Percentiles rank a stretch among this genome's conserved stretches.
Evolutionary conservation across 2,797 vertebrate species (phyloP).

Genomic region (Echeneis naucrates): DNA sequence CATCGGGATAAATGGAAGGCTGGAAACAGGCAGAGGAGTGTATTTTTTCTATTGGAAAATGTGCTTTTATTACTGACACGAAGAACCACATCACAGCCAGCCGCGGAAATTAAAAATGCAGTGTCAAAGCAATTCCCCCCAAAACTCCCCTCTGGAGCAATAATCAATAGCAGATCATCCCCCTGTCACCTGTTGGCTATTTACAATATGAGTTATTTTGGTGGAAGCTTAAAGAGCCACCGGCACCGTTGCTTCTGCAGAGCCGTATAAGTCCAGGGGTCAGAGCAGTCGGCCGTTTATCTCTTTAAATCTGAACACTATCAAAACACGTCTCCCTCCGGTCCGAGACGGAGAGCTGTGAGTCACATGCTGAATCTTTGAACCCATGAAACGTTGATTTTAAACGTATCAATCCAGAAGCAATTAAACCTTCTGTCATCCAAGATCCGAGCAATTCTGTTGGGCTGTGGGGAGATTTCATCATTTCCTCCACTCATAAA

Average conservation of each 20-base stretch:
- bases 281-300: slow-evolving; percentile 14
- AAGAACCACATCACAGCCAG: slow-evolving; percentile 40
- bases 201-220: slow-evolving; percentile 46
- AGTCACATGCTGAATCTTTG: slow-evolving; percentile 10
- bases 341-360: neutral
- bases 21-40: slow-evolving; percentile 42
- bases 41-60: slow-evolving; percentile 59
- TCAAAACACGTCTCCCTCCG: slow-evolving; percentile 14
- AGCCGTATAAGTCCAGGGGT: slow-evolving; percentile 20
- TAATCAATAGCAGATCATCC: slow-evolving; percentile 51
- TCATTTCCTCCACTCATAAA: slow-evolving; percentile 13
- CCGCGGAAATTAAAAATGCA: slow-evolving; percentile 62
- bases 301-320: slow-evolving; percentile 10
- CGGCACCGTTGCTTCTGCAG: slow-evolving; percentile 2
- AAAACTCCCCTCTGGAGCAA: slow-evolving; percentile 34
- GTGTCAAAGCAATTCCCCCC: slow-evolving; percentile 27
- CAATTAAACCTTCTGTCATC: slow-evolving; percentile 31
- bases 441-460: slow-evolving; percentile 12
- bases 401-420: slow-evolving; percentile 7
- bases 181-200: slow-evolving; percentile 40
- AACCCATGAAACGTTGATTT: slow-evolving; percentile 21
- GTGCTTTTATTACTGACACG: slow-evolving; percentile 31
- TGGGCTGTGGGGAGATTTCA: slow-evolving; percentile 2
- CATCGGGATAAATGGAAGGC: slow-evolving; percentile 46
- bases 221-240: neutral